phyloP scores from a whole-genome alignment of 2,113 vertebrate species.

The Dinomys branickii region DNA sequence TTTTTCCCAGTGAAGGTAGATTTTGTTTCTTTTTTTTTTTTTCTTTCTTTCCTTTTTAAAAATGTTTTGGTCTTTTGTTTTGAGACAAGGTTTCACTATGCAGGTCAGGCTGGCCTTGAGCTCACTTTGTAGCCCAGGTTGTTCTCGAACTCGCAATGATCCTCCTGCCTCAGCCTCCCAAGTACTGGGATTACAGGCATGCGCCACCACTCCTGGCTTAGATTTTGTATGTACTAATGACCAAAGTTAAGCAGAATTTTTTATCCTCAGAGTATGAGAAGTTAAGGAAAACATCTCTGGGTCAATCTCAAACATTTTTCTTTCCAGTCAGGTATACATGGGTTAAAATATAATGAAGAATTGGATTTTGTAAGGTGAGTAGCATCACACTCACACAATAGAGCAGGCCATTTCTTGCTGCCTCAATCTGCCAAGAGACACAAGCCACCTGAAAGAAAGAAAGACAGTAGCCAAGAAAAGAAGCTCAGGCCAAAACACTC shows the following conservation, averaged over 20 bases:
- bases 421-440: not conserved
- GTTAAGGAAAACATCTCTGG: not conserved
- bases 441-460: not conserved
- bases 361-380: conserved; percentile 75
- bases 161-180: too few relatives aligned
- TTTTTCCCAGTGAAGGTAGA: not conserved
- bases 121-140: too few relatives aligned
- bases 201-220: too few relatives aligned
- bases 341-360: conserved; percentile 79
- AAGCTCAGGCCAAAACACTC: not conserved
- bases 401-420: conserved; percentile 48
- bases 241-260: not conserved
- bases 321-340: not conserved
- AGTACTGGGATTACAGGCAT: too few relatives aligned
- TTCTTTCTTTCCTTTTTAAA: too few relatives aligned
- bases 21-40: too few relatives aligned
- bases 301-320: not conserved
- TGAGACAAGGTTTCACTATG: too few relatives aligned
- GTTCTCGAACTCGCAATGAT: too few relatives aligned
- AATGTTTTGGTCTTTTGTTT: too few relatives aligned
- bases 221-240: not conserved
- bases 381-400: conserved; percentile 78
- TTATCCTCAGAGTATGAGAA: not conserved
- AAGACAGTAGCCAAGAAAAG: not conserved
- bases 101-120: too few relatives aligned